Evolutionary conservation across 2,888 invertebrate genomes (phyloP).

Genomic region (Neocrepidodera transversa): DNA sequence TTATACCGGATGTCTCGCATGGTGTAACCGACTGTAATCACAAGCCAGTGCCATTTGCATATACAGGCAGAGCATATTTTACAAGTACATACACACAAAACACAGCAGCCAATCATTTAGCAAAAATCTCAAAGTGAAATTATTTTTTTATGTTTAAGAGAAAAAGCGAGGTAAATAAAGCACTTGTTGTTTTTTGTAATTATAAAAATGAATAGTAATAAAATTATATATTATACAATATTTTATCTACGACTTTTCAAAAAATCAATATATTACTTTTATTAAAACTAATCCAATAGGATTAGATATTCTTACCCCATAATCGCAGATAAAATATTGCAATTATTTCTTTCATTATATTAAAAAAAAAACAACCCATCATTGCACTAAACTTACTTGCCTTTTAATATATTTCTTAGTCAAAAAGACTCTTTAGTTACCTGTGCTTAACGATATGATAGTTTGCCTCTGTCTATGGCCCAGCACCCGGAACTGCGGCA

Average conservation of each 20-base stretch:
- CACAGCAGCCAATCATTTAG: conserved; percentile 41
- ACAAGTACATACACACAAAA: conserved; percentile 19
- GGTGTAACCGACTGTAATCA: conserved; percentile 92
- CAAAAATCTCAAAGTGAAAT: not conserved
- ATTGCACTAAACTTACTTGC: too few species aligned
- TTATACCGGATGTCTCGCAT: conserved; percentile 97
- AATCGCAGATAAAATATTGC: too few species aligned
- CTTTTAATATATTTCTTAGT: not conserved
- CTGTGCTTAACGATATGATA: conserved; percentile 95
- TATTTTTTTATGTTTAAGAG: not conserved
- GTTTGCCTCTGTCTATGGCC: conserved; percentile 94
- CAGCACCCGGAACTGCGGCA: conserved; percentile 96
- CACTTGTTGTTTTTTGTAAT: too few species aligned
- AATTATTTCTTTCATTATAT: too few species aligned
- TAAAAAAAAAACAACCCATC: too few species aligned
- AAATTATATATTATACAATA: too few species aligned
- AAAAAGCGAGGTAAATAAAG: not conserved
- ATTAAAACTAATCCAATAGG: too few species aligned
- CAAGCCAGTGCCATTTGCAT: conserved; percentile 53
- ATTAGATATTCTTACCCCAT: too few species aligned
- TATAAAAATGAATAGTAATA: too few species aligned
- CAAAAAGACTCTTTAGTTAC: conserved; percentile 65
- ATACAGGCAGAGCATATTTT: conserved; percentile 47
- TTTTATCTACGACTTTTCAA: too few species aligned
- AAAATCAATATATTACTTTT: too few species aligned